Base-by-base conservation (phyloP, 1,140 invertebrate genomes). In the Atta cephalotes region DNA sequence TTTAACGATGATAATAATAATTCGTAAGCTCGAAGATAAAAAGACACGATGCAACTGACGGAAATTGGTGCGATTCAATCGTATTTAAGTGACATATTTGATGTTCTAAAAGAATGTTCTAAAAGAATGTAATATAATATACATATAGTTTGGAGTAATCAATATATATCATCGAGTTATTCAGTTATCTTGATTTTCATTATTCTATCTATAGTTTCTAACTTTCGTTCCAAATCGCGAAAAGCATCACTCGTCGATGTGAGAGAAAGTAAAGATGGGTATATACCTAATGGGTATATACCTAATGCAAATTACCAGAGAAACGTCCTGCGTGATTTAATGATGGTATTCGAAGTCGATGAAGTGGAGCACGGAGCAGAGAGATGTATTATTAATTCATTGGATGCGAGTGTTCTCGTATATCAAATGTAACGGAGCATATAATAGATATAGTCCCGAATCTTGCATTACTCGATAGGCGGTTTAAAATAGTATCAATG, bases 381-480 rank as follows among this genome's bases (percentile, higher is more conserved):
- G 53, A 87, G 28, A 65, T 39, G 7, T 71, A 68, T 84, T 35
- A 76, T 56, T 81, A 81, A 81, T 84, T 84, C 80, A 76, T 63
- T n/a, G 18, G 39, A 84, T 84, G 70, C 4, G 80, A 74, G 39
- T 76, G n/a, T 74, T 82, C 80, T 51, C 39, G n/a, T 49, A 74
- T 76, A 51, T 84, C 39, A 62, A 51, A 76, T 31, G 70, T 84
- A 63, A 84, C 60, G 25, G 70, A 76, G 70, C 80, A 35, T 51
- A 14, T 39, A 84, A 84, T 76, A 14, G 58, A 49, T 76, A 62
- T 76, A 62, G 18, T 51, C 63, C 74, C 3, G 25, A 21, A 28
- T 45, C 35, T 58, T 25, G 21, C 51, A 68, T 35, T 56, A 14
- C 31, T 58, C 12, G 21, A 71, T 58, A 71, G 16, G 1, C 31